phyloP scores from a whole-genome alignment of 2,113 vertebrate species.

The Sakesphorus luctuosus region DNA sequence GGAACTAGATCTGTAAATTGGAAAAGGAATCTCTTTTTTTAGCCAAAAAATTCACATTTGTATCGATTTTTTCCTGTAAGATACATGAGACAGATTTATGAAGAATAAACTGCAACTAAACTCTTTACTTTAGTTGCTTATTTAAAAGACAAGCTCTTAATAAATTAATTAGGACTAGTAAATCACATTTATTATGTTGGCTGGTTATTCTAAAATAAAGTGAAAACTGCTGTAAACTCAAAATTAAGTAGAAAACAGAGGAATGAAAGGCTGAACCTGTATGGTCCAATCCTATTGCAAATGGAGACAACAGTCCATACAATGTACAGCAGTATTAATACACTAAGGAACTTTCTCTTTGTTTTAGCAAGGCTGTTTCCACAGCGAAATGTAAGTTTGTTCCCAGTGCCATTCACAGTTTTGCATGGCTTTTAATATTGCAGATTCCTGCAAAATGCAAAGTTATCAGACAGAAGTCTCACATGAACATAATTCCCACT shows the following conservation, averaged over 20 bases:
- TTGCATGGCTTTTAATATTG: not conserved
- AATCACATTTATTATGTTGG: not conserved
- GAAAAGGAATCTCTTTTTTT: not conserved
- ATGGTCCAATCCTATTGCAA: not conserved
- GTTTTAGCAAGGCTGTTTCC: not conserved
- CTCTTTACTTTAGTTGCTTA: not conserved
- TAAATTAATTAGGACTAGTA: not conserved
- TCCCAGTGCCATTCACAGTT: not conserved
- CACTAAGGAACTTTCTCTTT: not conserved
- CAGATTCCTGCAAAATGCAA: not conserved
- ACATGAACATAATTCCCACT: not conserved
- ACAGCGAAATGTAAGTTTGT: not conserved
- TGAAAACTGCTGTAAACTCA: not conserved
- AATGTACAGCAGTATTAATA: accelerated
- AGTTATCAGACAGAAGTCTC: not conserved
- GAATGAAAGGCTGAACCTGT: not conserved
- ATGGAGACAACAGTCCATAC: accelerated
- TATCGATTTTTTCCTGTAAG: not conserved
- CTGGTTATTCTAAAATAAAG: not conserved
- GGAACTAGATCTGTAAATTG: not conserved
- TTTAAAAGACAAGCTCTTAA: not conserved
- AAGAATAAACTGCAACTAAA: not conserved
- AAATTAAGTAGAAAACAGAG: not conserved
- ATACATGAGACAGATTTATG: not conserved
- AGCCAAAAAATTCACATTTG: not conserved